Conservation (phyloP, 2,888 invertebrate species). For the Agonopterix heracliana region DNA sequence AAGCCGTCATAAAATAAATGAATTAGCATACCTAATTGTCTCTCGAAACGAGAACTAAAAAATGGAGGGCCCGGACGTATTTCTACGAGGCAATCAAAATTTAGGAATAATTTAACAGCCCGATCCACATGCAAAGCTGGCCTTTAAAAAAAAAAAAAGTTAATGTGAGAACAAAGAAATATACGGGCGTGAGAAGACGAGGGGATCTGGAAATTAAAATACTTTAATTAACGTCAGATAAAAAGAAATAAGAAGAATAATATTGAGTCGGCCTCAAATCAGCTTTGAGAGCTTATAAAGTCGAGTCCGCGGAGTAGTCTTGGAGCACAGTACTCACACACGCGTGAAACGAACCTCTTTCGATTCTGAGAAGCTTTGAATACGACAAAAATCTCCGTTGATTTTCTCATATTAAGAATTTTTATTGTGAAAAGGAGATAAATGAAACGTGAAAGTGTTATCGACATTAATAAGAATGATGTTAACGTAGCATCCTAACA, state of each 20-base stretch:
- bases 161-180: constrained; percentile 48
- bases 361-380: constrained; percentile 39
- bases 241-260: constrained; percentile 35
- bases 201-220: constrained; percentile 42
- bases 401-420: constrained; percentile 30
- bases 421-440: too few species aligned
- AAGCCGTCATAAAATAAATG: constrained; percentile 61
- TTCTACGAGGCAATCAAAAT: constrained; percentile 66
- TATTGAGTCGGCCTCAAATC: constrained; percentile 36
- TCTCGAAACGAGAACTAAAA: constrained; percentile 52
- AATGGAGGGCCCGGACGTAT: constrained; percentile 51
- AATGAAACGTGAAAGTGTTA: too few species aligned
- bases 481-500: too few species aligned
- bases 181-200: constrained; percentile 28
- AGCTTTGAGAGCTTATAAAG: constrained; percentile 39
- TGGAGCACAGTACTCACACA: constrained; percentile 33
- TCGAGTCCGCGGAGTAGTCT: constrained; percentile 29
- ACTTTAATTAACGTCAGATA: constrained; percentile 51
- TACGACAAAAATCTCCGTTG: constrained; percentile 36
- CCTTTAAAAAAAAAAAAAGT: constrained; percentile 42
- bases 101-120: constrained; percentile 57
- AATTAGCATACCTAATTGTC: constrained; percentile 72
- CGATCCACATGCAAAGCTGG: constrained; percentile 55
- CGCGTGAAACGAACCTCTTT: constrained; percentile 42
- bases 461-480: too few species aligned